Conservation (phyloP, 2,888 invertebrate genomes). For the Andrena chrysosceles region DNA sequence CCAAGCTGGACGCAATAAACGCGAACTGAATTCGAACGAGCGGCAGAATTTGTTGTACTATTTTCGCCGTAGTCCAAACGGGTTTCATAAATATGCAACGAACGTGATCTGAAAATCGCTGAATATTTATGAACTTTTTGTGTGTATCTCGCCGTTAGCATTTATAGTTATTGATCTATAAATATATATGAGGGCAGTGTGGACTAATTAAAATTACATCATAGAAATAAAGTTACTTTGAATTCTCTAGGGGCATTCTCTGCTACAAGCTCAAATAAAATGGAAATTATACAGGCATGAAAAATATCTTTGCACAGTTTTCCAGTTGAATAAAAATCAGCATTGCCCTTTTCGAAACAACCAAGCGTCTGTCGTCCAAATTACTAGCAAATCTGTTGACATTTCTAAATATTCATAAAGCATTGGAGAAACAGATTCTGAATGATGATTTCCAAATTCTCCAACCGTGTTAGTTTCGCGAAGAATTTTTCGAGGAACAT, state of each 20-base stretch:
- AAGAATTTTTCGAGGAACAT: not conserved
- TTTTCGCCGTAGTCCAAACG: constrained; percentile 24
- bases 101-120: constrained; percentile 10
- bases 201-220: constrained; percentile 5
- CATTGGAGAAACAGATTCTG: too few relatives aligned
- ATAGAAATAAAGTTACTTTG: too few relatives aligned
- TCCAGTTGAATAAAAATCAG: too few relatives aligned
- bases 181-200: not conserved
- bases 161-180: not conserved
- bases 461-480: not conserved
- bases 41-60: not conserved
- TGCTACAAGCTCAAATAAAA: too few relatives aligned
- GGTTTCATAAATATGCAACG: constrained; percentile 42
- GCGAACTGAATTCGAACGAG: constrained; percentile 17
- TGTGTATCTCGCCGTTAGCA: not conserved
- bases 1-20: not conserved
- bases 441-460: too few relatives aligned
- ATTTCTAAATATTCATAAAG: too few relatives aligned
- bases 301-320: too few relatives aligned
- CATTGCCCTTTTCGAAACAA: too few relatives aligned
- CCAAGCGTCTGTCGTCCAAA: too few relatives aligned
- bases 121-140: constrained; percentile 46
- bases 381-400: too few relatives aligned
- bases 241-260: too few relatives aligned
- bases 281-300: too few relatives aligned